A percentile compares a stretch with the other conserved stretches of the same genome.
phyloP scores from a whole-genome alignment of 2,888 invertebrate genomes.

The Xanthorhoe spadicearia region DNA sequence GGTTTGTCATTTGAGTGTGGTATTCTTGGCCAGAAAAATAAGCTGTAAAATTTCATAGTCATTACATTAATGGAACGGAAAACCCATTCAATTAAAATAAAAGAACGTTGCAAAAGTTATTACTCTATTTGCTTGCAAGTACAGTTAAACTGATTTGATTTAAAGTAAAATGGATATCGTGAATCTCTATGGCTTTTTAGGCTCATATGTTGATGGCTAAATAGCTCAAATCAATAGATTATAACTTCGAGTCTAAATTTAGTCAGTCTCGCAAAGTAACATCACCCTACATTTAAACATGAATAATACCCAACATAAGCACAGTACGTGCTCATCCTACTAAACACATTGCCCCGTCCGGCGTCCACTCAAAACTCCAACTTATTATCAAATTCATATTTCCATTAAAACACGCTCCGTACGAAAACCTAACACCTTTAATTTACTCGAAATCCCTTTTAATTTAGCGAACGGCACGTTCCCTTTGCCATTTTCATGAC shows the following conservation, averaged over 20 bases:
- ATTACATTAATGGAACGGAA: conserved; percentile 3
- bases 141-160: no score
- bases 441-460: conserved; percentile 72
- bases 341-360: conserved; percentile 7
- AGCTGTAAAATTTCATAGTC: conserved; percentile 26
- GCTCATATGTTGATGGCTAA: no score
- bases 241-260: no score
- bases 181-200: no score
- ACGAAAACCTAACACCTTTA: conserved; percentile 68
- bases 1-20: conserved; percentile 43
- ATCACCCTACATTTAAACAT: neutral
- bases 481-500: conserved; percentile 52
- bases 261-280: no score
- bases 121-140: neutral
- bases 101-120: neutral
- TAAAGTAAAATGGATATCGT: no score
- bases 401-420: conserved; percentile 45
- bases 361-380: conserved; percentile 15
- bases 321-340: conserved; percentile 15
- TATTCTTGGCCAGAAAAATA: conserved; percentile 37
- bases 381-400: conserved; percentile 40
- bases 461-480: conserved; percentile 71
- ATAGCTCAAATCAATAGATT: no score
- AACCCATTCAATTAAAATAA: neutral
- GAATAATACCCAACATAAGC: neutral